Percentiles rank a stretch among this genome's conserved stretches.
phyloP scores from a whole-genome alignment of 1,140 invertebrate species.

The Drosophila ambigua region DNA sequence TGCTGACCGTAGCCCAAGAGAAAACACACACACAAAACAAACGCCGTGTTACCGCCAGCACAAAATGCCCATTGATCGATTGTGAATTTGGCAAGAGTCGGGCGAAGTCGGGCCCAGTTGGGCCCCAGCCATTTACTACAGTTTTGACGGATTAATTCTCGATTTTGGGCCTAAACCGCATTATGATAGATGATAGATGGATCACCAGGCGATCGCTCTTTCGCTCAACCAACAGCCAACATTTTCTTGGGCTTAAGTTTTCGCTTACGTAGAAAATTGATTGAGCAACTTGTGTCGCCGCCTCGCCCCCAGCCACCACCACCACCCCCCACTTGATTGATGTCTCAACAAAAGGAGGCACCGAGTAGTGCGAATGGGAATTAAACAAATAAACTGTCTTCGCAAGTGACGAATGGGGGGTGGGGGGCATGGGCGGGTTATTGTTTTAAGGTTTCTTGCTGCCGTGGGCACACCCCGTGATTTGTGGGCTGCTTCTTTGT shows the following conservation, averaged over 20 bases:
- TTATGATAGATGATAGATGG: constrained; percentile 77
- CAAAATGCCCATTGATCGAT: constrained; percentile 65
- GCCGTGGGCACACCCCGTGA: background rate
- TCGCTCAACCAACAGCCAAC: constrained; percentile 26
- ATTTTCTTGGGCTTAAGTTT: constrained; percentile 62
- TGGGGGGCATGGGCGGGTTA: constrained; percentile 25
- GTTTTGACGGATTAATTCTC: constrained; percentile 78
- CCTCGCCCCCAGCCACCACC: constrained; percentile 16
- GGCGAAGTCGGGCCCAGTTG: background rate
- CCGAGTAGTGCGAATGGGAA: constrained; percentile 53
- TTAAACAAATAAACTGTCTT: constrained; percentile 76
- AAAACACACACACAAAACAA: background rate
- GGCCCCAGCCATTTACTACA: background rate
- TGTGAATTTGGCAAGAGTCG: constrained; percentile 75
- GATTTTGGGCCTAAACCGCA: constrained; percentile 72
- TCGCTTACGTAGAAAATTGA: constrained; percentile 66
- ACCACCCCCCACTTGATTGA: constrained; percentile 58
- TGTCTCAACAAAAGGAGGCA: constrained; percentile 42
- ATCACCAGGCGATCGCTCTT: constrained; percentile 64
- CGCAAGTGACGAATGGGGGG: constrained; percentile 59
- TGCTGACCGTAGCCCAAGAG: constrained; percentile 36
- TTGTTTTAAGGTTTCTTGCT: constrained; percentile 38
- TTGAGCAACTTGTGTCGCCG: constrained; percentile 66
- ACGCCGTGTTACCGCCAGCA: constrained; percentile 36
- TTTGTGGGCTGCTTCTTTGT: constrained; percentile 24